A percentile compares a stretch with the other conserved stretches of the same genome.
Conservation (phyloP, 64 coral and sea anemone genomes). For the Porites australiensis region DNA sequence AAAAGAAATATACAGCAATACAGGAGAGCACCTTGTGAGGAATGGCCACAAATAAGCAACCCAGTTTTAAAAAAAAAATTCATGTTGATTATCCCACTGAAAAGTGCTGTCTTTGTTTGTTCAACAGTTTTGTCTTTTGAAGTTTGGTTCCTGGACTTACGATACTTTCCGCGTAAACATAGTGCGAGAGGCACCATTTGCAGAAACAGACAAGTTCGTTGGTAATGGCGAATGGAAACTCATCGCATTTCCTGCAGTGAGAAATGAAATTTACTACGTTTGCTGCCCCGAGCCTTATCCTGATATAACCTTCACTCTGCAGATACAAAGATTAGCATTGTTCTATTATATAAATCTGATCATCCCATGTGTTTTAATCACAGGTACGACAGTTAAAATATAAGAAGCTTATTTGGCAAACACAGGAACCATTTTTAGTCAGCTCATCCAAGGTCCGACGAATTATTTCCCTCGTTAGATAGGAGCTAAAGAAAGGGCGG, state of each 20-base stretch:
- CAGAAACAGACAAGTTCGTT: background rate
- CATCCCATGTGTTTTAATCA: constrained; percentile 12
- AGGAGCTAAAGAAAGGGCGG: too few relatives aligned
- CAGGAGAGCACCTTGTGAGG: background rate
- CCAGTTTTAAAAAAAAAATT: too few relatives aligned
- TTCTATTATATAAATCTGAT: constrained; percentile 25
- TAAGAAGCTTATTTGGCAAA: too few relatives aligned
- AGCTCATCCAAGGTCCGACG: too few relatives aligned
- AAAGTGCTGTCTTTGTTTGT: too few relatives aligned
- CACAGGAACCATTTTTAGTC: too few relatives aligned
- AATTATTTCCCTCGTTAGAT: too few relatives aligned
- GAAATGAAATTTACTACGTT: background rate
- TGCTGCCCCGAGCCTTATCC: constrained; percentile 19
- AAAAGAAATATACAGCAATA: background rate
- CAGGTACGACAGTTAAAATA: background rate
- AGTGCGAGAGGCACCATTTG: background rate
- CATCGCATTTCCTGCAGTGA: background rate
- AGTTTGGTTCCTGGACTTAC: constrained; percentile 16
- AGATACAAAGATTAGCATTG: background rate
- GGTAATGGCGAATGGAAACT: constrained; percentile 30
- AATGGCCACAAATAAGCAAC: too few relatives aligned
- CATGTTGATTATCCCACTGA: too few relatives aligned
- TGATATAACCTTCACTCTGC: background rate
- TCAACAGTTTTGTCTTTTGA: background rate
- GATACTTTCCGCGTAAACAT: background rate